Conservation (phyloP, 2,797 vertebrate genomes). For the Vespertilio murinus region DNA sequence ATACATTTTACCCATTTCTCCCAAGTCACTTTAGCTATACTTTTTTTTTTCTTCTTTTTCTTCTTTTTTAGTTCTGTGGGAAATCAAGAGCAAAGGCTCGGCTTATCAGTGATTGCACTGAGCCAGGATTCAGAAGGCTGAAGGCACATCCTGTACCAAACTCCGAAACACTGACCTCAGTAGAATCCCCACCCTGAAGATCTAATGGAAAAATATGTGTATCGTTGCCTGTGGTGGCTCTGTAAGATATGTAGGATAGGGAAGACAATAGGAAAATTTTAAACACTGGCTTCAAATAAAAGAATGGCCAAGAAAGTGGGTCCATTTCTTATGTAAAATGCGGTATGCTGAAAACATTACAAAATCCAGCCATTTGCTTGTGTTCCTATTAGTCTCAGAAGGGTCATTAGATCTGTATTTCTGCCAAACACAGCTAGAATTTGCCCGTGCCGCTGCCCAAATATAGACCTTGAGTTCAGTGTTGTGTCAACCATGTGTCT, state of each 20-base stretch:
- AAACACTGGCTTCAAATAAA: constrained; percentile 36
- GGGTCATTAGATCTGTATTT: constrained; percentile 40
- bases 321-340: background rate
- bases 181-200: constrained; percentile 62
- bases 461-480: constrained; percentile 53
- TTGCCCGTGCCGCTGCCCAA: constrained; percentile 11
- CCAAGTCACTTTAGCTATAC: constrained; percentile 50
- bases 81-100: constrained; percentile 71
- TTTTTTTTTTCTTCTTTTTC: constrained; percentile 32
- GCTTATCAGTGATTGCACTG: constrained; percentile 72
- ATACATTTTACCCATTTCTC: constrained; percentile 69
- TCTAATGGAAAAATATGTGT: constrained; percentile 62
- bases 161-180: constrained; percentile 70
- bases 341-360: background rate
- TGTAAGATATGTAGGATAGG: constrained; percentile 42
- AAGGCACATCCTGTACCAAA: constrained; percentile 74
- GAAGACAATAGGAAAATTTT: constrained; percentile 19
- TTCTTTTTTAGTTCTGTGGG: constrained; percentile 64
- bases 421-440: constrained; percentile 54
- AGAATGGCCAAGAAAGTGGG: background rate
- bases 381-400: constrained; percentile 46
- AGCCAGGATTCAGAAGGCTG: constrained; percentile 70
- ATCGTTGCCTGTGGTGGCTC: constrained; percentile 28
- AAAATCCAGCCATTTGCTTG: constrained; percentile 26
- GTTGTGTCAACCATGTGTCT: constrained; percentile 54